Percentiles rank a stretch among this genome's conserved stretches.
Evolutionary conservation across 2,113 vertebrate genomes (phyloP).

Genomic region (Platichthys stellatus): DNA sequence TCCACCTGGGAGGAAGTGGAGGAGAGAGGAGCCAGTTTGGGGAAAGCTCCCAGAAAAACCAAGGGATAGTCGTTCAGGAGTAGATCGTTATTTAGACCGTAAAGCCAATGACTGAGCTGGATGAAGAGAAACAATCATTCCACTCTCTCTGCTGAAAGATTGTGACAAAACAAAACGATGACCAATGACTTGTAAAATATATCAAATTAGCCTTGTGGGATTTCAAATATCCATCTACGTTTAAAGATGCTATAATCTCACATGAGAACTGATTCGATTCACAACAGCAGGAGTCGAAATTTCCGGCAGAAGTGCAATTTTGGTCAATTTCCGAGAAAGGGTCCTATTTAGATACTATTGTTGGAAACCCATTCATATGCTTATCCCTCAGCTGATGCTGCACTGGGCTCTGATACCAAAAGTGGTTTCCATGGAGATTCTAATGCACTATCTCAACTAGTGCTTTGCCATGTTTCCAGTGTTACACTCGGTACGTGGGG

Average conservation of each 20-base stretch:
- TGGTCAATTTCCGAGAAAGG: constrained; percentile 69
- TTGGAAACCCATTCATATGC: constrained; percentile 75
- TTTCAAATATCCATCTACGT: constrained; percentile 18
- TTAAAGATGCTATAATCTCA: constrained; percentile 18
- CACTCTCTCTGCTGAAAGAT: constrained; percentile 2
- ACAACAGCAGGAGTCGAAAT: constrained; percentile 49
- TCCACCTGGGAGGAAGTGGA: constrained; percentile 65
- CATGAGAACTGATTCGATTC: constrained; percentile 20
- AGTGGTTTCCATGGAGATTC: constrained; percentile 86
- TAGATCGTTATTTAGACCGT: not conserved
- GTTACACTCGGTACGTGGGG: constrained; percentile 32
- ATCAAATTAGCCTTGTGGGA: constrained; percentile 18
- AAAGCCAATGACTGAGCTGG: constrained; percentile 6
- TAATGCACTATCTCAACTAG: constrained; percentile 80
- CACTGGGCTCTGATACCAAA: constrained; percentile 82
- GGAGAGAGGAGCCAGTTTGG: constrained; percentile 3
- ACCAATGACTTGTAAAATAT: constrained; percentile 17
- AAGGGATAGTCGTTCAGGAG: constrained; percentile 9
- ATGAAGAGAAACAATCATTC: constrained; percentile 3
- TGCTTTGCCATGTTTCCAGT: constrained; percentile 70
- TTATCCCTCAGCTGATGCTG: constrained; percentile 80
- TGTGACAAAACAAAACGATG: not conserved
- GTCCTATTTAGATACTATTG: constrained; percentile 81
- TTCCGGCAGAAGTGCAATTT: constrained; percentile 66
- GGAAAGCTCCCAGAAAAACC: not conserved